phyloP scores from a whole-genome alignment of 2,888 invertebrate species.

The Minunthozetes semirufus region DNA sequence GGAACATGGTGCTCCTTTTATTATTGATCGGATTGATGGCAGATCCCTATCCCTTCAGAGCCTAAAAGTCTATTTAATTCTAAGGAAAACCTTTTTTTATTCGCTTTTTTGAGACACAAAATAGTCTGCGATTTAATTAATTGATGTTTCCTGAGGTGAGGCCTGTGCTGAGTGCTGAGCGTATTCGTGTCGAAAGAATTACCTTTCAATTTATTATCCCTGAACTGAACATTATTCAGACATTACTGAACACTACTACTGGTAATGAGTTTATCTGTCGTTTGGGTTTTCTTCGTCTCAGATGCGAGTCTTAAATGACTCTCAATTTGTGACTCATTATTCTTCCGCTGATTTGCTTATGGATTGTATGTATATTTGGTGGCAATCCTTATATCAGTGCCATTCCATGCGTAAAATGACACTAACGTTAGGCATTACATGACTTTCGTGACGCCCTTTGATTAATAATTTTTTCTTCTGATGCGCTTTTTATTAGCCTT shows the following conservation, averaged over 20 bases:
- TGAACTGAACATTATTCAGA: background rate
- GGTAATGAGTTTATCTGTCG: too few species aligned
- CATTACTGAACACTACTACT: background rate
- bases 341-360: too few species aligned
- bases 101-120: background rate
- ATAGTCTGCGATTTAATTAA: too few species aligned
- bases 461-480: background rate
- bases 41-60: too few species aligned
- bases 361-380: too few species aligned
- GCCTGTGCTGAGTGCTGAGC: too few species aligned
- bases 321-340: background rate
- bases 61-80: too few species aligned
- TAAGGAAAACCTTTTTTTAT: too few species aligned
- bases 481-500: background rate
- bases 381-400: background rate
- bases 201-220: background rate
- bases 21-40: too few species aligned
- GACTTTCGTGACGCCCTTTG: slow-evolving; percentile 13
- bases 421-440: background rate
- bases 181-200: background rate
- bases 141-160: too few species aligned
- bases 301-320: too few species aligned
- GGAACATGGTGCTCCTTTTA: background rate
- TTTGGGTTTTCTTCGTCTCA: too few species aligned
- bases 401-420: slow-evolving; percentile 11